Conservation (phyloP, 2,113 vertebrate genomes). For the Percina caprodes region DNA sequence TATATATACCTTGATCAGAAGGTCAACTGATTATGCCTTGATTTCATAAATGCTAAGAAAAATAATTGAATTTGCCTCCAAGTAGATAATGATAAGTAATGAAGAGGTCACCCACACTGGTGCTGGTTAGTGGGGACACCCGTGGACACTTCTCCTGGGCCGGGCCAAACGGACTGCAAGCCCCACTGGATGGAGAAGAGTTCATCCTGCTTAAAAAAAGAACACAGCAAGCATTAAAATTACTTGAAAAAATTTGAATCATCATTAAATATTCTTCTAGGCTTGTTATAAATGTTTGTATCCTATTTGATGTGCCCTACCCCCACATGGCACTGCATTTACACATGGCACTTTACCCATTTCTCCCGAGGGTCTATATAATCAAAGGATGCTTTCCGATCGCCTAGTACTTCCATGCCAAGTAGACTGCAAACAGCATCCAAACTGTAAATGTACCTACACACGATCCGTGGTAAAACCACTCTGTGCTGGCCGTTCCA, state of each 20-base stretch:
- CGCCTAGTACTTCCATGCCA: too few species aligned
- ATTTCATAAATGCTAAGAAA: neutral
- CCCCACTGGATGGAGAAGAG: constrained; percentile 83
- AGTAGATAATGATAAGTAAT: too few species aligned
- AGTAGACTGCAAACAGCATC: too few species aligned
- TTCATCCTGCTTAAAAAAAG: constrained; percentile 74
- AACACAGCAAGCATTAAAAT: neutral
- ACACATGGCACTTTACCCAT: neutral
- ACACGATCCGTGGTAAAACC: too few species aligned
- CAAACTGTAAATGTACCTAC: too few species aligned
- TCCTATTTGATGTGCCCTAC: neutral
- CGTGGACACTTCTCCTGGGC: constrained; percentile 78
- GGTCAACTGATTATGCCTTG: neutral
- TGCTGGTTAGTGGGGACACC: constrained; percentile 71
- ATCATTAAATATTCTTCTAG: neutral
- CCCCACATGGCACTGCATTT: neutral
- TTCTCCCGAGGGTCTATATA: neutral
- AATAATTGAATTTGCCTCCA: neutral
- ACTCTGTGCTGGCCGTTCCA: too few species aligned
- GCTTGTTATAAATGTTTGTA: neutral
- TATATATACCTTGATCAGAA: neutral
- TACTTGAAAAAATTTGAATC: too few species aligned
- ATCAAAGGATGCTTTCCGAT: too few species aligned
- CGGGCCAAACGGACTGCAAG: constrained; percentile 80
- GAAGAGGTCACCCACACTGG: constrained; percentile 61